These are phyloP conservation scores for Tichodroma muraria DNA, from an alignment of 2,113 vertebrate species.

Conservation along the genomic window DNA sequence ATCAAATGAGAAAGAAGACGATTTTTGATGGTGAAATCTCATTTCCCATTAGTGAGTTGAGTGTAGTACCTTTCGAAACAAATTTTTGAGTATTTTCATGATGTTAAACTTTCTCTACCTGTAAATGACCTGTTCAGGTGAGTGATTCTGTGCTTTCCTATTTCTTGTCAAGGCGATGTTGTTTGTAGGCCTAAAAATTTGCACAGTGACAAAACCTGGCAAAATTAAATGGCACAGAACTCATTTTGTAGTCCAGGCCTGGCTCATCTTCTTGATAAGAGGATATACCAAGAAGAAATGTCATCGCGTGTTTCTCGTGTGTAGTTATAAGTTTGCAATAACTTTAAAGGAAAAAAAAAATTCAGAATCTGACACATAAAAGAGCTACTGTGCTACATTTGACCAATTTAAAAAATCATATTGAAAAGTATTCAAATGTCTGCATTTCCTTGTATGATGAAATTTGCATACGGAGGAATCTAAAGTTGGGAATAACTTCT, in stretches of 20 bases:
- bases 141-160: background rate
- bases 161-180: background rate
- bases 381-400: background rate
- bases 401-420: accelerated
- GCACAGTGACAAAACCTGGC: background rate
- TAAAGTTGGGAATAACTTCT: background rate
- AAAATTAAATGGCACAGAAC: background rate
- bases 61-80: background rate
- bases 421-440: background rate
- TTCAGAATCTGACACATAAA: background rate
- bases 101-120: background rate
- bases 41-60: background rate
- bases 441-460: background rate
- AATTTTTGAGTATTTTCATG: background rate
- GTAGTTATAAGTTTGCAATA: background rate
- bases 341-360: background rate
- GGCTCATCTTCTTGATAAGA: background rate
- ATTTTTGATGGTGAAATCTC: background rate
- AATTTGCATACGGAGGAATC: too few relatives aligned
- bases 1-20: background rate
- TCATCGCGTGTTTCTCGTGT: background rate
- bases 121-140: background rate
- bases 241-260: background rate
- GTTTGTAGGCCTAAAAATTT: background rate
- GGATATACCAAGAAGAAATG: background rate